Evolutionary conservation across 2,888 invertebrate genomes (phyloP), one percentile per base, ranked within the genome.

Genomic region (Drosophila suboccidentalis): DNA sequence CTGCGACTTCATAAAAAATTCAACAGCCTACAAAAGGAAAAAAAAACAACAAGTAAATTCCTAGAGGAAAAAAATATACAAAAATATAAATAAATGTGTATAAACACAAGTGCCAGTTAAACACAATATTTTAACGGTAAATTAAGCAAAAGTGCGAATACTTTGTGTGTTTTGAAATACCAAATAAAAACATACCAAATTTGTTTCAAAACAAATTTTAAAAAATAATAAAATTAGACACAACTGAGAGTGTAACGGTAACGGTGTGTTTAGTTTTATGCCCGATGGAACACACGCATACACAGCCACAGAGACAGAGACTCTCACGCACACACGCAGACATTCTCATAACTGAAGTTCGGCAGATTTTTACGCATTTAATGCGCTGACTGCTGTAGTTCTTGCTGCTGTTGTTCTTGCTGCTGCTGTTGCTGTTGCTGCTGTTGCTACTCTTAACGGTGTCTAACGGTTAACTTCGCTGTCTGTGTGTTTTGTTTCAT

Each of bases 1-100:
- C 68, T 57, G 67, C 61, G 65, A 75, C 71, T 82, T 85, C 76
- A 85, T 84, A 79, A 79, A 87, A 84, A 71, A 87, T 83, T 84
- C 73, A 84, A 84, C 73, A 74, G 65, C 68, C 72, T 75, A 82
- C 80, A 55, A 65, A n/a, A 55, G 64, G 5, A 26, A 29, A 6
- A 29, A 76, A 63, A 50, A 78, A 73, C 62, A 72, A 73, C 62
- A 71, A 71, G 51, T 50, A 63, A 43, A 46, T 51, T 51, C 46
- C 61, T 39, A 62, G 50, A 43, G 38, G 51, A 47, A 6, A 67
- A n/a, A 58, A 60, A 61, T 39, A 53, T 38, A 44, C 50, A 59
- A 61, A 51, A 63, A 44, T 58, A 74, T 67, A 77, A 70, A 77
- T 55, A 77, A 77, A 74, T 69, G 64, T 62, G 47, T 54, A 66